Base-by-base conservation (phyloP, 1,140 invertebrate species). In the Tetranychus urticae region DNA sequence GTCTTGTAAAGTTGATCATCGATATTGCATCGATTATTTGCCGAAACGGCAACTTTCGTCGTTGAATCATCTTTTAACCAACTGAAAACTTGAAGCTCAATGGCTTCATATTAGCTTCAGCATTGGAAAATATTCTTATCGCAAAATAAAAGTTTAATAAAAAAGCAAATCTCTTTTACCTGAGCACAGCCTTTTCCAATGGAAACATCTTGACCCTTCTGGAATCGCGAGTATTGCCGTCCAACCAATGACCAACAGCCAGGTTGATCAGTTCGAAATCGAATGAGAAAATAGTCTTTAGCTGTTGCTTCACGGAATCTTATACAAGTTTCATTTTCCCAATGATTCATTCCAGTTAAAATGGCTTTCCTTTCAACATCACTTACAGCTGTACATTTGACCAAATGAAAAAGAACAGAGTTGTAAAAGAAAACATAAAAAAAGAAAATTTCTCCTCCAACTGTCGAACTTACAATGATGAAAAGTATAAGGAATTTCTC, bases 251-350 rank as follows among this genome's bases (percentile, higher is more conserved):
- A 66, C 62, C 63, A 67, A 31, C 66, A 67, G 12, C 66, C 63
- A 1, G 13, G 56, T 55, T 57, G 59, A 7, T 67, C 66, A 2
- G 61, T 52, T 59, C 65, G 63, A 35, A 66, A 67, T 8, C 64
- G 58, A 31, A 67, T 13, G 34, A 50, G 64, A 8, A 34, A 58
- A 33, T 59, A 61, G 60, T 65, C 64, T 2, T 59, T 33, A 0
- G 42, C n/a, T n/a, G 34, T 42, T 42, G 45, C 61, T 42, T 58
- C 63, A 2, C 55, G 58, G 56, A 69, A 69, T n/a, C 36, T 63
- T 5, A 69, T 34, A 56, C 68, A 69, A 0, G 68, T 64, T n/a
- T 63, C 54, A 45, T 66, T 61, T 55, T 68, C 57, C 68, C 68
- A 69, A 37, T 67, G 56, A 39, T 39, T 55, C n/a, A 69, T 64